A percentile compares a stretch with the other conserved stretches of the same genome.
Conservation (phyloP, 2,888 invertebrate species). For the Diarsia dahlii region DNA sequence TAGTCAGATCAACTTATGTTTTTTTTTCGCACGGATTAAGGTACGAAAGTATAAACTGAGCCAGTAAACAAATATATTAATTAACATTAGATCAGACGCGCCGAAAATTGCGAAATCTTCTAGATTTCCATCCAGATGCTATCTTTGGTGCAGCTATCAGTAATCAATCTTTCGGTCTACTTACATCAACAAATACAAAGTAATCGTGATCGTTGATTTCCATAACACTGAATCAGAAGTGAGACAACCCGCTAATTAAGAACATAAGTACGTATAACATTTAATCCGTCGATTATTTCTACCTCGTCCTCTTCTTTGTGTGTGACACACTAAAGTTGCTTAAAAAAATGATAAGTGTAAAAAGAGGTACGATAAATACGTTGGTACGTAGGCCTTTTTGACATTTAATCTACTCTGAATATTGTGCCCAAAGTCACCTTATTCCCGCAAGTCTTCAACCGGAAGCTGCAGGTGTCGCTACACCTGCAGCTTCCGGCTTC, state of each 20-base stretch:
- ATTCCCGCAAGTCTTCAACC: background rate
- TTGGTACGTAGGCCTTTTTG: background rate
- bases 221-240: conserved; percentile 8
- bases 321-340: background rate
- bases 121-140: conserved; percentile 49
- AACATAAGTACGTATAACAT: background rate
- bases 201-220: conserved; percentile 42
- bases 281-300: conserved; percentile 2
- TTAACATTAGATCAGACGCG: conserved; percentile 33
- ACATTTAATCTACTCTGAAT: background rate
- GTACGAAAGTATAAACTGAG: background rate
- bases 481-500: too few relatives aligned
- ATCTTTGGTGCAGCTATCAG: conserved; percentile 25
- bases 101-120: conserved; percentile 34
- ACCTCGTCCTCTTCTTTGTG: background rate
- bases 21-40: background rate
- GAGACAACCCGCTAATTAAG: background rate
- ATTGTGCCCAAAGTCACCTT: background rate
- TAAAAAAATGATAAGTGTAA: background rate
- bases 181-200: conserved; percentile 17
- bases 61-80: conserved; percentile 6
- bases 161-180: conserved; percentile 30
- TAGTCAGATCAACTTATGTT: background rate
- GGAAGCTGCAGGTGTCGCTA: too few relatives aligned
- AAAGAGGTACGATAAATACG: background rate